Percentiles rank a stretch among this genome's conserved stretches.
Conservation (phyloP, 64 coral and sea anemone species). For the Pachyseris speciosa region DNA sequence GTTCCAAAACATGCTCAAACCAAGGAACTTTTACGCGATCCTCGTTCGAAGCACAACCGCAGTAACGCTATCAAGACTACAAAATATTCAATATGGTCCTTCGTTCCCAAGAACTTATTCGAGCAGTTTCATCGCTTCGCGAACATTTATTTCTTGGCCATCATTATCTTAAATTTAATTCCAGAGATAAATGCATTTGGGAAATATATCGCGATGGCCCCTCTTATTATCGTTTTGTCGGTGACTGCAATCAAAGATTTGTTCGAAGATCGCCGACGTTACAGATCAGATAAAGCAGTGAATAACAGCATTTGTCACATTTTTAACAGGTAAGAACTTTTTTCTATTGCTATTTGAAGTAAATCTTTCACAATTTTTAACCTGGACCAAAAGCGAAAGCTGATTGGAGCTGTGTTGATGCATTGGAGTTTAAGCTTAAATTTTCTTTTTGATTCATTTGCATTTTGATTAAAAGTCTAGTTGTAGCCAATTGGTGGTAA, state of each 20-base stretch:
- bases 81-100: slow-evolving; percentile 98
- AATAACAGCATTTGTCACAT: slow-evolving; percentile 94
- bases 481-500: too few relatives aligned
- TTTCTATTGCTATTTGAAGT: too few relatives aligned
- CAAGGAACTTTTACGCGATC: slow-evolving; percentile 37
- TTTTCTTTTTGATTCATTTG: too few relatives aligned
- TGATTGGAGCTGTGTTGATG: too few relatives aligned
- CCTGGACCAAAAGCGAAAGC: too few relatives aligned
- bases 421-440: too few relatives aligned
- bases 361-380: too few relatives aligned
- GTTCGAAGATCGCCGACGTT: slow-evolving; percentile 95
- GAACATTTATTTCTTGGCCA: slow-evolving; percentile 97
- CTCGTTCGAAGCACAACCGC: slow-evolving; percentile 68
- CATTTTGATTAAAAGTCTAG: too few relatives aligned
- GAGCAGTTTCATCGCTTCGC: slow-evolving; percentile 99
- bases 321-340: slow-evolving; percentile 89
- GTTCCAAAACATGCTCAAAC: slow-evolving; percentile 73
- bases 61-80: slow-evolving; percentile 94
- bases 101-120: slow-evolving; percentile 98
- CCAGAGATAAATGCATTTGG: slow-evolving; percentile 99
- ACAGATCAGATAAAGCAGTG: slow-evolving; percentile 91
- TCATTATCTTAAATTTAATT: slow-evolving; percentile 93
- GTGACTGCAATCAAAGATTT: slow-evolving; percentile 97
- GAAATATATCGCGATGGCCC: slow-evolving; percentile 94
- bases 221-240: slow-evolving; percentile 87